These are phyloP conservation scores for Agrochola lota DNA, from an alignment of 2,888 invertebrate species.

Conservation along the genomic window DNA sequence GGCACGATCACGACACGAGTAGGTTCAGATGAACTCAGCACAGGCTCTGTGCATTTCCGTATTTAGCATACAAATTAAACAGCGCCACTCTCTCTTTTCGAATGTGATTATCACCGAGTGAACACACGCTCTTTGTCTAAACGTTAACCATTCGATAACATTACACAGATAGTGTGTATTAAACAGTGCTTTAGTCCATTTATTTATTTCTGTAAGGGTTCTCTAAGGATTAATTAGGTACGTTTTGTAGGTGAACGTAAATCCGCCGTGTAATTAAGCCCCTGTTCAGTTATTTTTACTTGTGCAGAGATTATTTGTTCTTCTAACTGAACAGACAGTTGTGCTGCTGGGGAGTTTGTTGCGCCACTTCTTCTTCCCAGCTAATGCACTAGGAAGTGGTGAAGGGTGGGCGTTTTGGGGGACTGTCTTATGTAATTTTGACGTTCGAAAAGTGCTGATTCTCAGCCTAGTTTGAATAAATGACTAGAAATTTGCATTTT, in stretches of 20 bases:
- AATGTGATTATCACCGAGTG: conserved; percentile 52
- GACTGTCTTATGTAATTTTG: too few relatives aligned
- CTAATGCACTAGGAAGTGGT: too few relatives aligned
- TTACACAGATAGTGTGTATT: conserved; percentile 24
- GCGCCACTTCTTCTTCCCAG: too few relatives aligned
- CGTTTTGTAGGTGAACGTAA: background rate
- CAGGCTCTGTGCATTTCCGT: conserved; percentile 31
- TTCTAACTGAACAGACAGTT: too few relatives aligned
- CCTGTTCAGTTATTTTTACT: background rate
- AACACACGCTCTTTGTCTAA: conserved; percentile 50
- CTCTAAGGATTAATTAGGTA: background rate
- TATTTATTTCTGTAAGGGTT: background rate
- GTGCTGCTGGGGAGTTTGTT: too few relatives aligned
- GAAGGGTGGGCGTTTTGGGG: too few relatives aligned
- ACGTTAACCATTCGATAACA: conserved; percentile 29
- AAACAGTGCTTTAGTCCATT: background rate
- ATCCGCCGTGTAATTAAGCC: background rate
- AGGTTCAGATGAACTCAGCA: background rate
- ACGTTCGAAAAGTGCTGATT: too few relatives aligned
- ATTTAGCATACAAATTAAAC: conserved; percentile 60
- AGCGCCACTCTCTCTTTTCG: conserved; percentile 55
- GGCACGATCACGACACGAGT: background rate
- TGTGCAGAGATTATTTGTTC: too few relatives aligned
- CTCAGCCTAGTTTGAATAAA: too few relatives aligned
- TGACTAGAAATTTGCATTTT: too few relatives aligned